These are phyloP conservation scores for Megathymus violae DNA, from an alignment of 1,140 invertebrate genomes.

Conservation along the genomic window DNA sequence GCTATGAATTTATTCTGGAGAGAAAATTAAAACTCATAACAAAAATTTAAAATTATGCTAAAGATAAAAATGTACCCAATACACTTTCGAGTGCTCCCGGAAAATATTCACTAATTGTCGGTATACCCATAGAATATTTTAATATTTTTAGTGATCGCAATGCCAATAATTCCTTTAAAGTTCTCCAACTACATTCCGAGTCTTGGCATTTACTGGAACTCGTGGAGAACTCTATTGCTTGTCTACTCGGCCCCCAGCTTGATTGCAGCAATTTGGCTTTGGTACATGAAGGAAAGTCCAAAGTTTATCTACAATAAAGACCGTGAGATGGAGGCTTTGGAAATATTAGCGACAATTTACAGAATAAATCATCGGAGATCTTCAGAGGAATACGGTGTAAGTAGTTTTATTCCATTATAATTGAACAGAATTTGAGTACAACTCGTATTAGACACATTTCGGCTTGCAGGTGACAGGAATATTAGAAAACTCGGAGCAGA, in stretches of 20 bases:
- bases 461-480: constrained; percentile 49
- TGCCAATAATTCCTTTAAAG: constrained; percentile 59
- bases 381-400: constrained; percentile 33
- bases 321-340: constrained; percentile 46
- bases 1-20: too few relatives aligned
- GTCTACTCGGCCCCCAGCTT: constrained; percentile 56
- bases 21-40: too few relatives aligned
- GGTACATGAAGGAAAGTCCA: constrained; percentile 63
- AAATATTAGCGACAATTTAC: constrained; percentile 50
- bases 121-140: too few relatives aligned
- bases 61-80: too few relatives aligned
- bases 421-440: not conserved
- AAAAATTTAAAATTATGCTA: too few relatives aligned
- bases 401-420: constrained; percentile 28
- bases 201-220: constrained; percentile 66
- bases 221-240: constrained; percentile 61
- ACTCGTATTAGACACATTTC: not conserved
- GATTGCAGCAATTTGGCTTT: constrained; percentile 43
- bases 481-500: constrained; percentile 23
- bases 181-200: constrained; percentile 56
- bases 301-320: constrained; percentile 58
- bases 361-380: constrained; percentile 39
- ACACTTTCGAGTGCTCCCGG: too few relatives aligned
- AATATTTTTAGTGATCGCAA: constrained; percentile 56
- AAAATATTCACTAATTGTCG: too few relatives aligned